phyloP scores from a whole-genome alignment of 2,888 invertebrate species.

The Selenia dentaria region DNA sequence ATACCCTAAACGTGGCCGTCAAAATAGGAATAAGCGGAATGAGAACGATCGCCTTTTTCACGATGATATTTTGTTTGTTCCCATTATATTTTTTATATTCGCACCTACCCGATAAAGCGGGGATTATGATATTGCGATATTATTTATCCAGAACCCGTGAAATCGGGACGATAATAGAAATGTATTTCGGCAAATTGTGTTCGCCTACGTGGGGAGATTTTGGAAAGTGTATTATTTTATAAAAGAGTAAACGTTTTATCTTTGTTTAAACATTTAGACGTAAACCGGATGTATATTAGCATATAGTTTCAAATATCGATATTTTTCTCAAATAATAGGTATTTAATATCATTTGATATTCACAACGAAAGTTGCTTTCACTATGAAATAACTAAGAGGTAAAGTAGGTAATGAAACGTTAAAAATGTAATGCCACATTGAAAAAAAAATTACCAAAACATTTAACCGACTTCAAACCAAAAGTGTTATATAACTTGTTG shows the following conservation, averaged over 20 bases:
- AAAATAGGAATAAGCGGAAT: slow-evolving; percentile 61
- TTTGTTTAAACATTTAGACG: neutral
- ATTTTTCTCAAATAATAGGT: too few relatives aligned
- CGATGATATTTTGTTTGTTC: slow-evolving; percentile 60
- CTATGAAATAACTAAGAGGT: too few relatives aligned
- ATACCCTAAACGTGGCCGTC: slow-evolving; percentile 62
- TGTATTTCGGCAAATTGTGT: slow-evolving; percentile 18
- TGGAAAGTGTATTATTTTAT: slow-evolving; percentile 6
- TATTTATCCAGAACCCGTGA: slow-evolving; percentile 23
- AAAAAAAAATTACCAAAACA: too few relatives aligned
- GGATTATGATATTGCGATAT: slow-evolving; percentile 49
- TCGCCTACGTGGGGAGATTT: slow-evolving; percentile 12
- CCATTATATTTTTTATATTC: slow-evolving; percentile 36
- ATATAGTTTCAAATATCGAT: too few relatives aligned
- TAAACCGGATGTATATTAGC: too few relatives aligned
- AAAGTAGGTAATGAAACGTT: too few relatives aligned
- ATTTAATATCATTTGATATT: too few relatives aligned
- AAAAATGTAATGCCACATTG: too few relatives aligned
- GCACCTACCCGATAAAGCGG: slow-evolving; percentile 40
- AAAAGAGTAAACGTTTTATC: slow-evolving; percentile 5
- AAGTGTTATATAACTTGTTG: too few relatives aligned
- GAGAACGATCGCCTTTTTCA: slow-evolving; percentile 57
- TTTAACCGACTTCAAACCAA: too few relatives aligned
- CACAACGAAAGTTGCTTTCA: too few relatives aligned
- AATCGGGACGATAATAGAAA: slow-evolving; percentile 20